These are phyloP conservation scores for Lordiphosa stackelbergi DNA, from an alignment of 1,140 invertebrate species.

Conservation along the genomic window DNA sequence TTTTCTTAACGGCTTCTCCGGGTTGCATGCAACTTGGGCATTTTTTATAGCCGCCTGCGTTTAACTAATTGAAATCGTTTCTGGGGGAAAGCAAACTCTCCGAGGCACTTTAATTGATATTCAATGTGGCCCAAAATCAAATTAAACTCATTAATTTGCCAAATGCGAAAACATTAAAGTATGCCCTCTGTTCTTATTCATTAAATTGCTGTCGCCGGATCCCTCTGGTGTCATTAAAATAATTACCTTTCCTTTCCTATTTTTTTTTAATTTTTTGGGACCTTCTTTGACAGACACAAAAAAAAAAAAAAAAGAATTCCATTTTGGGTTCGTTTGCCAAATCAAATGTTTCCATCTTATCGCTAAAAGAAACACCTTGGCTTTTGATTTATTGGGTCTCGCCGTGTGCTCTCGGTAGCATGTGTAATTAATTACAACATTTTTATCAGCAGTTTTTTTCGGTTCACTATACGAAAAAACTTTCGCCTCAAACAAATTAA, in stretches of 20 bases:
- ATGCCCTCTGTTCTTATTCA: conserved; percentile 34
- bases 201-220: conserved; percentile 23
- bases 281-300: background rate
- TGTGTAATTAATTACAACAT: conserved; percentile 59
- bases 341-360: conserved; percentile 60
- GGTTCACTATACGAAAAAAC: conserved; percentile 6
- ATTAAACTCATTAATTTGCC: conserved; percentile 4
- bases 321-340: conserved; percentile 17
- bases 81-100: background rate
- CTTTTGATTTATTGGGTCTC: conserved; percentile 51
- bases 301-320: conserved; percentile 6
- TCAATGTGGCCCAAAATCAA: too few relatives aligned
- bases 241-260: conserved; percentile 47
- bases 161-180: conserved; percentile 50
- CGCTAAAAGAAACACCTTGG: conserved; percentile 40
- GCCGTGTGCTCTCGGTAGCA: conserved; percentile 17
- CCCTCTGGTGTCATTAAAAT: conserved; percentile 58
- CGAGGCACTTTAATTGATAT: too few relatives aligned
- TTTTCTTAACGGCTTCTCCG: conserved; percentile 58
- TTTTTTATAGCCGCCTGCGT: conserved; percentile 59
- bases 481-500: conserved; percentile 28
- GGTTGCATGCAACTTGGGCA: conserved; percentile 29
- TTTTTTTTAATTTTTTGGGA: background rate
- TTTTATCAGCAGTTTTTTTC: conserved; percentile 5
- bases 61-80: conserved; percentile 73